Base-by-base conservation (phyloP, 2,113 vertebrate species). In the Eudyptes chrysolophus region DNA sequence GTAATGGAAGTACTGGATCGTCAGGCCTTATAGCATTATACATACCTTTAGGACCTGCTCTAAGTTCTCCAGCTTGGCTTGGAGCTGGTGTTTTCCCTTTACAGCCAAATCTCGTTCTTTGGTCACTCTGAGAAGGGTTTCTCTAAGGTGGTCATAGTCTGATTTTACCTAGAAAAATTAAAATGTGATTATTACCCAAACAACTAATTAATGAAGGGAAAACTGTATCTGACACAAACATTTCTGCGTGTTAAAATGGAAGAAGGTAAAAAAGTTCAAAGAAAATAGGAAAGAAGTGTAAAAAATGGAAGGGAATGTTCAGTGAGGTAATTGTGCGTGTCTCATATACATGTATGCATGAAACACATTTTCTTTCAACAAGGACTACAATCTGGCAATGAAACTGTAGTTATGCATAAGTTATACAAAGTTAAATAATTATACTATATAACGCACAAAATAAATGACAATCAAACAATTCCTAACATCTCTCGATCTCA, bases 41-140 rank as follows among this genome's bases (percentile, higher is more conserved):
- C 99, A 92, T 97, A 99, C 99, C 99, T 99, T 99, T 96, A 99
- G 99, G 99, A 99, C 99, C 98, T 99, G 99, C 98, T 99, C 99
- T 98, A 99, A 96, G 99, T 99, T 99, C 99, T 99, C 99, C 99
- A 99, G 99, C 99, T 99, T 99, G 99, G 98, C 99, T 99, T 98
- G 99, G 99, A 99, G 99, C 98, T 99, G 98, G 96, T 97, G 98
- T 95, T 98, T 99, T 97, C 99, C 98, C 98, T 97, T 98, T 97
- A 99, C 93, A 94, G 99, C 99, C 98, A 98, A 99, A 98, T 99
- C 98, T 97, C 98, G 98, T 94, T 99, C 99, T 93, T 98, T 94
- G 97, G 99, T 99, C 98, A 99, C 99, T 97, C 97, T 86, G 81
- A 98, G 92, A 80, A 99, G 98, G 92, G 92, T 88, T 98, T 98